phyloP scores from a whole-genome alignment of 35 echinoderm and acorn worm genomes.

The Acanthaster planci region DNA sequence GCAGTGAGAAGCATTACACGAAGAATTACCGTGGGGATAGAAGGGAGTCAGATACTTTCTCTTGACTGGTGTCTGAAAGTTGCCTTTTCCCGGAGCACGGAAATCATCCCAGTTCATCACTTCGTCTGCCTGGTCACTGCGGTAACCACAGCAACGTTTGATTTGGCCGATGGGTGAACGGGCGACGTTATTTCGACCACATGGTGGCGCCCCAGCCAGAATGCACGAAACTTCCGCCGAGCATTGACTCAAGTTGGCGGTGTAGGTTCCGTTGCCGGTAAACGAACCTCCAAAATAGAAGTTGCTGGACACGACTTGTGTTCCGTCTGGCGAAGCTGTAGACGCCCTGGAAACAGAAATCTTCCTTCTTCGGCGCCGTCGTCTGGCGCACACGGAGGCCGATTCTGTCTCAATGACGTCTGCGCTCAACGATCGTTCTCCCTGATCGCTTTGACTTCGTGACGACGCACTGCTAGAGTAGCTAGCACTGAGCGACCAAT shows the following conservation, averaged over 20 bases:
- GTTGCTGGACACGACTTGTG: not conserved
- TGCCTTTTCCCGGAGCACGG: not conserved
- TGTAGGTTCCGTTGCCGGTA: not conserved
- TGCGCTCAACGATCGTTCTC: not conserved
- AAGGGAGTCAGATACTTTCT: not conserved
- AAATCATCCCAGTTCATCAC: not conserved
- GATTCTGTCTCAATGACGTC: not conserved
- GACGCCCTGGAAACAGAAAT: not conserved
- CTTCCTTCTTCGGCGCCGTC: not conserved
- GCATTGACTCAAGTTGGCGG: not conserved
- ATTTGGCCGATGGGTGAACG: not conserved
- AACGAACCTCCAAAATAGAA: not conserved
- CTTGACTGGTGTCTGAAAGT: not conserved
- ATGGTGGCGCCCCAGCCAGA: not conserved
- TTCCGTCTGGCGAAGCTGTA: no score
- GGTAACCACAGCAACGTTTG: not conserved
- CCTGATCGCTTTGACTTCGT: not conserved
- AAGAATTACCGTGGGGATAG: not conserved
- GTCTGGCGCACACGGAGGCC: not conserved
- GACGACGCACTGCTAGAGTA: not conserved
- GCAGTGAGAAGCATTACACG: not conserved
- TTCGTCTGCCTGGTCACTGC: not conserved
- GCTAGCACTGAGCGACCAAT: constrained; percentile 16
- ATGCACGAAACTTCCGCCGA: not conserved
- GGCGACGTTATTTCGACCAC: not conserved